phyloP scores from a whole-genome alignment of 1,140 invertebrate genomes.

The Mya arenaria region DNA sequence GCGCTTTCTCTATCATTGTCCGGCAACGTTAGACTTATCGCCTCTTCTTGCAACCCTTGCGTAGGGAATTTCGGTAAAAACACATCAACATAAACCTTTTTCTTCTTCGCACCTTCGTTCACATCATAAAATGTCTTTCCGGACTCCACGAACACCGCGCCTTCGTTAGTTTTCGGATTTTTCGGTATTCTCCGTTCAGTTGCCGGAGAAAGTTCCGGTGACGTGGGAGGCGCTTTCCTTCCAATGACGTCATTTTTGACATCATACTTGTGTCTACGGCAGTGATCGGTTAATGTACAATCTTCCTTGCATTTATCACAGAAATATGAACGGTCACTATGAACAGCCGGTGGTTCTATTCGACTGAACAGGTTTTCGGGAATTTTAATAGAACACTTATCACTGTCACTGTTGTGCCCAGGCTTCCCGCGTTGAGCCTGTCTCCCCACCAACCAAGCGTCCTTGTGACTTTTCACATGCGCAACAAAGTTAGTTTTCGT shows the following conservation, averaged over 20 bases:
- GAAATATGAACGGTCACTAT: neutral
- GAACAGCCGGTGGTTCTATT: slow-evolving; percentile 17
- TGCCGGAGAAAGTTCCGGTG: slow-evolving; percentile 21
- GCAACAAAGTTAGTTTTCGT: slow-evolving; percentile 20
- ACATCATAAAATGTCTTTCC: slow-evolving; percentile 41
- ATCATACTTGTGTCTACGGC: neutral
- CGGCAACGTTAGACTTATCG: neutral
- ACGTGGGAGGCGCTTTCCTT: slow-evolving; percentile 54
- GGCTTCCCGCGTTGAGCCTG: slow-evolving; percentile 14
- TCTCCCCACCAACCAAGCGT: slow-evolving; percentile 72
- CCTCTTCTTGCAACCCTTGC: slow-evolving; percentile 13
- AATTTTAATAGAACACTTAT: slow-evolving; percentile 42
- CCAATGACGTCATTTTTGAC: slow-evolving; percentile 21
- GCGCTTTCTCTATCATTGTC: neutral
- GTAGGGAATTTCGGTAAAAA: slow-evolving; percentile 58
- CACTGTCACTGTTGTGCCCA: slow-evolving; percentile 7
- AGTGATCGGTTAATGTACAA: neutral
- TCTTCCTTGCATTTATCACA: slow-evolving; percentile 43
- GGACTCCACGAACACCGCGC: slow-evolving; percentile 48
- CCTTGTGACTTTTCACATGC: slow-evolving; percentile 69
- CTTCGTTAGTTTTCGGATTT: slow-evolving; percentile 2
- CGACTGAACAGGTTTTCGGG: slow-evolving; percentile 51
- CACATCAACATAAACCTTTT: slow-evolving; percentile 60
- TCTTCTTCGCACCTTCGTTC: slow-evolving; percentile 47
- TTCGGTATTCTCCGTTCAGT: slow-evolving; percentile 10